These are phyloP conservation scores for Orchesella cincta DNA, from an alignment of 1,140 invertebrate genomes.

Conservation along the genomic window DNA sequence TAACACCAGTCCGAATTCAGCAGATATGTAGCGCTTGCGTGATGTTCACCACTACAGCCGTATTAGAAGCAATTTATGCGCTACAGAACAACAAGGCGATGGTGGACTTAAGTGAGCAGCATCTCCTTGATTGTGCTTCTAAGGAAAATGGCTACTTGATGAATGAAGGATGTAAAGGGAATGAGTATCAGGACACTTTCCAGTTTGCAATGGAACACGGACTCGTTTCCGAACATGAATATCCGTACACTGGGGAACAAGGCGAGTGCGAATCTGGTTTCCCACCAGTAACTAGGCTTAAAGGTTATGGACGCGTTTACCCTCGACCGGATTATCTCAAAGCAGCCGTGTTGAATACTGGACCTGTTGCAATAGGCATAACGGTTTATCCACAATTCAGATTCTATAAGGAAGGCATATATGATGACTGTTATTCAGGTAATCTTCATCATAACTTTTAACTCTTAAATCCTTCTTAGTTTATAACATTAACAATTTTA, in stretches of 20 bases:
- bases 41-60: not conserved
- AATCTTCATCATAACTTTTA: conserved; percentile 6
- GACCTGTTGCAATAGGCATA: not conserved
- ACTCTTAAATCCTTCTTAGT: not conserved
- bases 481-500: too few relatives aligned
- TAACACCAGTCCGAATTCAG: not conserved
- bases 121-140: not conserved
- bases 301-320: not conserved
- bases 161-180: not conserved
- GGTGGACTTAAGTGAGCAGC: not conserved
- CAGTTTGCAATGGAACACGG: not conserved
- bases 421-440: too few relatives aligned
- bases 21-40: not conserved
- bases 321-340: not conserved
- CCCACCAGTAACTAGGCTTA: not conserved
- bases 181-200: not conserved
- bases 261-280: not conserved
- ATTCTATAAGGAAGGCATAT: not conserved
- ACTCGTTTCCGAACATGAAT: not conserved
- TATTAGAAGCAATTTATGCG: not conserved
- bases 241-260: not conserved
- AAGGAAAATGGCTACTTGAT: not conserved
- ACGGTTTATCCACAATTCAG: not conserved
- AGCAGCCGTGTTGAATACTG: not conserved
- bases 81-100: not conserved